Evolutionary conservation across 1,140 invertebrate genomes (phyloP), one percentile per base, ranked within the genome.

Genomic region (Drosophila pseudoobscura): DNA sequence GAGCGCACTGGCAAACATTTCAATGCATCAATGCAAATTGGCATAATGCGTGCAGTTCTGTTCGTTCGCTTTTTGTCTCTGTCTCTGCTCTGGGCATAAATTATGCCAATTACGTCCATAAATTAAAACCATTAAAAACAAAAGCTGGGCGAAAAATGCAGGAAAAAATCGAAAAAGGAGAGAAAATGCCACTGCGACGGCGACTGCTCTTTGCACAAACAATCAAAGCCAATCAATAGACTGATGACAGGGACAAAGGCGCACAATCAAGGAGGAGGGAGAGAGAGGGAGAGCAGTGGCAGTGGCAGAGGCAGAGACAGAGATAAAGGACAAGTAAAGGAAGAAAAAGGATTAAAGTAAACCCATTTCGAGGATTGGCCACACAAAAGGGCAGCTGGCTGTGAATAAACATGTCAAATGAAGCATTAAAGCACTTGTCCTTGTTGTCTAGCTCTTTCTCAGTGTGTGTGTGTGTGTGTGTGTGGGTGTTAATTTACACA

Each of bases 371-470:
- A 69, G 66, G 64, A 70, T 70, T 70, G 66, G 66, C 66, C 66
- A 26, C 35, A 82, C 79, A 83, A 83, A 83, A 75, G 80, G 79
- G 60, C 79, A 84, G 65, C 75, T 75, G 79, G 75, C 80, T 83
- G 76, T 79, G 80, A 84, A 84, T 84, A 85, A 84, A 84, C 80
- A 84, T 73, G 80, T 63, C 80, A 84, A 84, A 85, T 84, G 80
- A 84, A 84, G 80, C 80, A 84, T 84, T 78, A 84, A 84, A 84
- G 80, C 80, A 84, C 80, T 84, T 84, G 80, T 84, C 72, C 76
- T 84, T 84, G 65, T 47, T 57, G 41, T 73, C 59, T 54, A 39
- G 35, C 11, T 11, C 20, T 73, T 41, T 8, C 6, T 59, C 17
- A n/a, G 26, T 29, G 31, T 43, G 43, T 39, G 39, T 45, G 52